phyloP scores from a whole-genome alignment of 2,113 vertebrate genomes.

The Azemiops feae region DNA sequence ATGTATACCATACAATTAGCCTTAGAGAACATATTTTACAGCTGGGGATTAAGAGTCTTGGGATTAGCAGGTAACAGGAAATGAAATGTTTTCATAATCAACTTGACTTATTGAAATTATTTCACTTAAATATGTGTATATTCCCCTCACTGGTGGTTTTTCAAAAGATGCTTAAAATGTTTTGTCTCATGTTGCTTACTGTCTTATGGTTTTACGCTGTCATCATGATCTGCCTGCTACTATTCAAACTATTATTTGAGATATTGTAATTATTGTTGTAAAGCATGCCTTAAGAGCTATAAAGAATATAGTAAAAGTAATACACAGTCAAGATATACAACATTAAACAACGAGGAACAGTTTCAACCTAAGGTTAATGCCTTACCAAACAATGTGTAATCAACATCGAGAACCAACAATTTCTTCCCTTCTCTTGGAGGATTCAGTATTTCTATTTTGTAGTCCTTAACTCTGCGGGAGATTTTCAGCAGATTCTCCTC shows the following conservation, averaged over 20 bases:
- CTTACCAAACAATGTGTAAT: slow-evolving; percentile 98
- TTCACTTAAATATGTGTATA: background rate
- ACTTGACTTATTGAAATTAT: background rate
- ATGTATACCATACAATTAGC: background rate
- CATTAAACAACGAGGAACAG: background rate
- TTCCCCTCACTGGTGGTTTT: background rate
- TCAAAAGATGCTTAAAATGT: background rate
- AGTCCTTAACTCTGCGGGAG: slow-evolving; percentile 94
- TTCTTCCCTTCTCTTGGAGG: slow-evolving; percentile 93
- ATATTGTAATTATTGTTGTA: background rate
- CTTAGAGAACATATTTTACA: background rate
- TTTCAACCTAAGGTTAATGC: slow-evolving; percentile 27
- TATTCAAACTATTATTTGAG: background rate
- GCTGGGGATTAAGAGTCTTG: background rate
- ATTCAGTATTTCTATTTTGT: slow-evolving; percentile 94
- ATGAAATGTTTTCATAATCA: background rate
- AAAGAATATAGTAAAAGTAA: background rate
- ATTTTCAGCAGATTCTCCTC: slow-evolving; percentile 98
- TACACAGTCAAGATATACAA: slow-evolving; percentile 6
- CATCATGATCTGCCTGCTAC: background rate
- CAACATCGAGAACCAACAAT: slow-evolving; percentile 93
- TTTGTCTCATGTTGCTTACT: background rate
- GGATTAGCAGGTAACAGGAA: background rate
- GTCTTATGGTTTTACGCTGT: background rate
- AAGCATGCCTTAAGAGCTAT: background rate